Conservation (phyloP, 53 echinoderm and acorn worm species). For the Antedon mediterranea region DNA sequence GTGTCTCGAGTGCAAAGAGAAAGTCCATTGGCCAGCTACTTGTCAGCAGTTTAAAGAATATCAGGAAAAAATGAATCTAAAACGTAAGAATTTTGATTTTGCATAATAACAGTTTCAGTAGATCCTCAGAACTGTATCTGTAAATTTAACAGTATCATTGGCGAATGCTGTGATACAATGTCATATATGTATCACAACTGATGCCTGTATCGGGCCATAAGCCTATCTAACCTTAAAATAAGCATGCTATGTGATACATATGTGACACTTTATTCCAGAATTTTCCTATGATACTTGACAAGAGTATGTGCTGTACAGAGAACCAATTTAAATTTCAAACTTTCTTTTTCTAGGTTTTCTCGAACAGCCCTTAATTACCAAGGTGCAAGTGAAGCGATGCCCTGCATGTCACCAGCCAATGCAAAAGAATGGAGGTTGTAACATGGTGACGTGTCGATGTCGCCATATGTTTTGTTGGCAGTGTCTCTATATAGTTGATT, state of each 20-base stretch:
- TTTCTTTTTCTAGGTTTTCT: too few relatives aligned
- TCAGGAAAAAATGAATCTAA: slow-evolving; percentile 13
- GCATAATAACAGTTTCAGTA: neutral
- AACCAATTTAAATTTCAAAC: too few relatives aligned
- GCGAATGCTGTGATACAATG: too few relatives aligned
- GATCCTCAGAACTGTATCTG: too few relatives aligned
- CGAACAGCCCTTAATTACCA: slow-evolving; percentile 3
- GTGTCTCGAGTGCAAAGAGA: slow-evolving; percentile 56
- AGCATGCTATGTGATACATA: too few relatives aligned
- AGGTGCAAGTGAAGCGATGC: slow-evolving; percentile 46
- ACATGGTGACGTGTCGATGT: slow-evolving; percentile 44
- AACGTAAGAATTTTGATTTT: slow-evolving; percentile 8
- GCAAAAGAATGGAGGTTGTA: slow-evolving; percentile 68
- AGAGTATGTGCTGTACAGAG: too few relatives aligned
- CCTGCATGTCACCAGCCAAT: slow-evolving; percentile 48
- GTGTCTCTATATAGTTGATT: slow-evolving; percentile 8
- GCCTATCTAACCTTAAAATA: too few relatives aligned
- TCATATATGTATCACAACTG: too few relatives aligned
- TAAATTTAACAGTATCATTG: too few relatives aligned
- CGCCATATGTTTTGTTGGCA: slow-evolving; percentile 54
- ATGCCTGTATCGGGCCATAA: too few relatives aligned
- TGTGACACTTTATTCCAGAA: too few relatives aligned
- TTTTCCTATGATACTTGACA: too few relatives aligned
- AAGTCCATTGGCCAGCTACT: slow-evolving; percentile 60
- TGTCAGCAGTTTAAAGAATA: slow-evolving; percentile 52